These are phyloP conservation scores for Euphydryas editha DNA, from an alignment of 2,888 invertebrate genomes.

Conservation along the genomic window DNA sequence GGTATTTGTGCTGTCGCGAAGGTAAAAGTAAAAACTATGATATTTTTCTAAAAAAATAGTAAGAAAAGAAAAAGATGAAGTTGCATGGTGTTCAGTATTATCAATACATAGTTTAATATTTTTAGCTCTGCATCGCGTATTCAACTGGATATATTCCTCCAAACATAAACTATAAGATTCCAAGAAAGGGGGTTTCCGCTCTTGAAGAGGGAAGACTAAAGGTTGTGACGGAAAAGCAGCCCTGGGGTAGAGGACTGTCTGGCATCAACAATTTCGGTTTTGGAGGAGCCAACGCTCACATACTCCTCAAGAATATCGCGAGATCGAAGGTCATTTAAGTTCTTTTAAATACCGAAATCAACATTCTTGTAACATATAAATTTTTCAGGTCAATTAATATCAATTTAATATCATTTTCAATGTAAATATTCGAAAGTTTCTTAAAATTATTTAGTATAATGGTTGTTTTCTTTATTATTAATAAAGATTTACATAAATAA, in stretches of 20 bases:
- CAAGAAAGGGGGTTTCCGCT: constrained; percentile 85
- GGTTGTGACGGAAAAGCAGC: constrained; percentile 89
- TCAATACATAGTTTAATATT: constrained; percentile 41
- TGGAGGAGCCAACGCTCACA: constrained; percentile 94
- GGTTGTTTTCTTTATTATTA: too few species aligned
- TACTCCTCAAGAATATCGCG: constrained; percentile 84
- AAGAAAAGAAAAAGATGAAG: neutral
- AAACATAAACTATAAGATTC: constrained; percentile 90
- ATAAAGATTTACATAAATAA: too few species aligned
- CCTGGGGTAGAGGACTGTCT: constrained; percentile 89
- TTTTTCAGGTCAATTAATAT: too few species aligned
- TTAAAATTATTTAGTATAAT: too few species aligned
- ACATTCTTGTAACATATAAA: too few species aligned
- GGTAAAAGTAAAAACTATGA: constrained; percentile 61
- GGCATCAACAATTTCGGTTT: constrained; percentile 97
- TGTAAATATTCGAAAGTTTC: too few species aligned
- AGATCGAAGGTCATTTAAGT: constrained; percentile 77
- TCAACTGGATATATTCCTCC: constrained; percentile 91
- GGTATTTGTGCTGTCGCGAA: constrained; percentile 93
- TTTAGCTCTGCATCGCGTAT: constrained; percentile 89
- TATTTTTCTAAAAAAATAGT: neutral
- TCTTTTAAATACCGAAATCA: too few species aligned
- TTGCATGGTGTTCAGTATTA: neutral
- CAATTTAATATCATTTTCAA: too few species aligned
- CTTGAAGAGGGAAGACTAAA: constrained; percentile 85